Evolutionary conservation across 35 echinoderm and acorn worm species (phyloP).

Genomic region (Lytechinus variegatus): DNA sequence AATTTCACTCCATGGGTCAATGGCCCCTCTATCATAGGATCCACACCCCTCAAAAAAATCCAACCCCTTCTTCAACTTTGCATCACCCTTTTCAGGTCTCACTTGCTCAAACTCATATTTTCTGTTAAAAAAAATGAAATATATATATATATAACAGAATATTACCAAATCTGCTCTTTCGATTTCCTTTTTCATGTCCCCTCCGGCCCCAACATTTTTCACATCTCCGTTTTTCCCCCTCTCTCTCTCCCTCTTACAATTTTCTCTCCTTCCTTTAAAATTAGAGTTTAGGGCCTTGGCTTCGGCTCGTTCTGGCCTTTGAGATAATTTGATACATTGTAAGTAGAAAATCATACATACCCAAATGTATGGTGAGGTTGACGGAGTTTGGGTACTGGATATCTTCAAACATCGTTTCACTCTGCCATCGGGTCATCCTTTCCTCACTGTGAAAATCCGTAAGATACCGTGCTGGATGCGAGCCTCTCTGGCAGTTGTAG

Average conservation of each 20-base stretch:
- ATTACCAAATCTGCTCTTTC: background rate
- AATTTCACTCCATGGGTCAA: too few relatives aligned
- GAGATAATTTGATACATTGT: background rate
- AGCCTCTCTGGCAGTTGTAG: background rate
- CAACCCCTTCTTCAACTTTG: too few relatives aligned
- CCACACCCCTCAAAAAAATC: too few relatives aligned
- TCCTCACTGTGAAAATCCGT: slow-evolving; percentile 92
- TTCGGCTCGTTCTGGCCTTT: too few relatives aligned
- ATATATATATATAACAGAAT: background rate
- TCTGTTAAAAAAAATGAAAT: too few relatives aligned
- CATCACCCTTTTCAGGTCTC: too few relatives aligned
- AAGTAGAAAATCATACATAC: slow-evolving; percentile 56
- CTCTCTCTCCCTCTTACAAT: background rate
- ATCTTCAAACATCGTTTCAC: slow-evolving; percentile 86
- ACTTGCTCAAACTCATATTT: too few relatives aligned
- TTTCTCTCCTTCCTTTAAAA: background rate
- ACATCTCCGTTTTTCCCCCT: background rate
- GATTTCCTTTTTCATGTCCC: background rate
- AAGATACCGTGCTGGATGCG: slow-evolving; percentile 83
- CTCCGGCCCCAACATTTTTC: background rate
- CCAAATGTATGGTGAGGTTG: slow-evolving; percentile 87
- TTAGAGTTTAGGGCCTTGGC: background rate
- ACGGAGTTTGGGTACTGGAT: slow-evolving; percentile 82
- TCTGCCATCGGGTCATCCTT: slow-evolving; percentile 95
- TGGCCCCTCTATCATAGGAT: too few relatives aligned